Evolutionary conservation across 2,888 invertebrate genomes (phyloP).

Genomic region (Schizotus pectinicornis): DNA sequence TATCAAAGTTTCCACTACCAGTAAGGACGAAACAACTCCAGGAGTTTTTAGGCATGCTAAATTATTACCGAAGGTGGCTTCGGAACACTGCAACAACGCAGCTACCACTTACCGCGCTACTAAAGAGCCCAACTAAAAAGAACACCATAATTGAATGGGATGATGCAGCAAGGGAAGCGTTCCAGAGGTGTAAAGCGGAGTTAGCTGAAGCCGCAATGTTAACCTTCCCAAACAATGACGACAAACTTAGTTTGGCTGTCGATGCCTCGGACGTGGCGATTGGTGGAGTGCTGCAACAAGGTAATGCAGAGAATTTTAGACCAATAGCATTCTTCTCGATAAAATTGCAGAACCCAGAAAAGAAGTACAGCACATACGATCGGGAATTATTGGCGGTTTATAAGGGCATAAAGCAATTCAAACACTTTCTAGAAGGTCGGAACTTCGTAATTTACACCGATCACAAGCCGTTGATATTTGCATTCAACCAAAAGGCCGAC

Average conservation of each 20-base stretch:
- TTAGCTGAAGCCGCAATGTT: neutral
- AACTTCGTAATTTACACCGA: slow-evolving; percentile 42
- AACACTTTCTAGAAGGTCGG: slow-evolving; percentile 48
- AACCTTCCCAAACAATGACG: neutral
- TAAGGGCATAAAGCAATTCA: slow-evolving; percentile 7
- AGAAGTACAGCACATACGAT: neutral
- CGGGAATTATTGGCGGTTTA: slow-evolving; percentile 17
- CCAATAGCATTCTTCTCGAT: neutral
- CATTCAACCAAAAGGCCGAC: slow-evolving; percentile 41
- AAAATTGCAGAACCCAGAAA: neutral
- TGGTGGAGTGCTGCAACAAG: neutral
- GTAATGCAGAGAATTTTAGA: neutral
- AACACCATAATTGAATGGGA: neutral
- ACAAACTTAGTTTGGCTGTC: neutral
- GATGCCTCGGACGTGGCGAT: neutral
- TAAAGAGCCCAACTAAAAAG: neutral
- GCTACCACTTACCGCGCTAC: neutral
- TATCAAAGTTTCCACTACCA: neutral
- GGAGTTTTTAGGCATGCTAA: neutral
- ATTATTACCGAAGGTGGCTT: neutral
- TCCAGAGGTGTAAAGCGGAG: neutral
- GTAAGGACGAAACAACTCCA: neutral
- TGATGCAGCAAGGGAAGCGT: neutral
- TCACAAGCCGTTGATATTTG: slow-evolving; percentile 47
- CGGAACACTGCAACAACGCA: neutral